Evolutionary conservation across 2,113 vertebrate genomes (phyloP).

Genomic region (Catagonus wagneri): DNA sequence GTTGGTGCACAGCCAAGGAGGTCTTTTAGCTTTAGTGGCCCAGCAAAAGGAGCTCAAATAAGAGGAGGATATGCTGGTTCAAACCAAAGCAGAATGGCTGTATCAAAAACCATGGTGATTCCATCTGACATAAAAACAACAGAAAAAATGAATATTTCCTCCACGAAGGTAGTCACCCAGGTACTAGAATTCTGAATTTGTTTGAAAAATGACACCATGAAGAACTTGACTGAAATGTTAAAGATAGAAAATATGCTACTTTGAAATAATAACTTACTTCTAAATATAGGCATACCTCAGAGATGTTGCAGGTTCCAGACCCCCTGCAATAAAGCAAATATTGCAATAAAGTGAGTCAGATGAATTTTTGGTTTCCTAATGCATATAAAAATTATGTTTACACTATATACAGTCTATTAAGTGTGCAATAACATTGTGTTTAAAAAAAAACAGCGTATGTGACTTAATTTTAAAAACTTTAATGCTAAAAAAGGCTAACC

Average conservation of each 20-base stretch:
- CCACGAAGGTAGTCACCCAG: conserved; percentile 31
- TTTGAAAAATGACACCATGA: conserved; percentile 27
- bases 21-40: conserved; percentile 29
- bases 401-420: neutral
- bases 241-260: conserved; percentile 26
- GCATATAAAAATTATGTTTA: neutral
- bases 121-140: neutral
- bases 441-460: neutral
- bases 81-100: conserved; percentile 43
- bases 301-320: neutral
- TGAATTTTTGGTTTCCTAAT: neutral
- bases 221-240: conserved; percentile 18
- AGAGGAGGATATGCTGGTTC: conserved; percentile 17
- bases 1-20: neutral
- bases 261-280: neutral
- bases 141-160: conserved; percentile 55
- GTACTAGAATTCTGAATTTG: conserved; percentile 65
- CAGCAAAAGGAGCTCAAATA: neutral
- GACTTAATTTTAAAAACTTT: neutral
- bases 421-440: neutral
- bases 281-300: neutral
- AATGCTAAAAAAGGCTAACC: neutral
- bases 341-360: neutral
- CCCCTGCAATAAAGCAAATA: neutral
- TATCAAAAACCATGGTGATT: neutral